Percentiles rank a stretch among this genome's conserved stretches.
phyloP scores from a whole-genome alignment of 2,888 invertebrate species.

The Oscheius sp. region DNA sequence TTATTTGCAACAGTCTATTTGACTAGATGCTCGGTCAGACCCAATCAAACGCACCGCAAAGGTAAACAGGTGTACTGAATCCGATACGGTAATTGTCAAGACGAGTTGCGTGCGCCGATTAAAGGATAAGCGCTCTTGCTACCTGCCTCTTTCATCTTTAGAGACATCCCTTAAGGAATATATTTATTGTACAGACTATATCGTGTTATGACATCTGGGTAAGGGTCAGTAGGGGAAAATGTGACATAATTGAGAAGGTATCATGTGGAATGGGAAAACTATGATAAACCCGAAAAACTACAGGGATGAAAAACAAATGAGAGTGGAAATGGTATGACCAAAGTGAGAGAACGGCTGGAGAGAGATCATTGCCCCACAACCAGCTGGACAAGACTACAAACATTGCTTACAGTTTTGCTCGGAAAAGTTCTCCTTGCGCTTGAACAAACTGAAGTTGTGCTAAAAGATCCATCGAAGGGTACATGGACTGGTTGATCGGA shows the following conservation, averaged over 20 bases:
- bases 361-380: slow-evolving; percentile 7
- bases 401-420: slow-evolving; percentile 1
- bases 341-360: not conserved
- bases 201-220: slow-evolving; percentile 16
- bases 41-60: slow-evolving; percentile 29
- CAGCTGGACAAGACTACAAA: not conserved
- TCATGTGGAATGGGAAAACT: slow-evolving; percentile 18
- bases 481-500: slow-evolving; percentile 13
- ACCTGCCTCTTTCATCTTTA: no score
- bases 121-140: slow-evolving; percentile 20
- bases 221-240: not conserved
- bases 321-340: slow-evolving; percentile 7
- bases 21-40: slow-evolving; percentile 32
- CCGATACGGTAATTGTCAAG: slow-evolving; percentile 37
- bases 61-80: slow-evolving; percentile 39
- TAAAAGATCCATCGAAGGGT: slow-evolving; percentile 19
- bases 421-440: slow-evolving; percentile 15
- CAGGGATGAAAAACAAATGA: slow-evolving; percentile 15
- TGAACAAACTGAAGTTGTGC: slow-evolving; percentile 12
- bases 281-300: slow-evolving; percentile 19
- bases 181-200: slow-evolving; percentile 25
- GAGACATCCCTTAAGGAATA: not conserved
- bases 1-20: slow-evolving; percentile 26
- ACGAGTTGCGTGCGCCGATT: slow-evolving; percentile 35
- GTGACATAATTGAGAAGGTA: not conserved